Percentiles rank a stretch among this genome's conserved stretches.
These are phyloP conservation scores for Graphium colonna DNA, from an alignment of 2,888 invertebrate species.

Conservation along the genomic window DNA sequence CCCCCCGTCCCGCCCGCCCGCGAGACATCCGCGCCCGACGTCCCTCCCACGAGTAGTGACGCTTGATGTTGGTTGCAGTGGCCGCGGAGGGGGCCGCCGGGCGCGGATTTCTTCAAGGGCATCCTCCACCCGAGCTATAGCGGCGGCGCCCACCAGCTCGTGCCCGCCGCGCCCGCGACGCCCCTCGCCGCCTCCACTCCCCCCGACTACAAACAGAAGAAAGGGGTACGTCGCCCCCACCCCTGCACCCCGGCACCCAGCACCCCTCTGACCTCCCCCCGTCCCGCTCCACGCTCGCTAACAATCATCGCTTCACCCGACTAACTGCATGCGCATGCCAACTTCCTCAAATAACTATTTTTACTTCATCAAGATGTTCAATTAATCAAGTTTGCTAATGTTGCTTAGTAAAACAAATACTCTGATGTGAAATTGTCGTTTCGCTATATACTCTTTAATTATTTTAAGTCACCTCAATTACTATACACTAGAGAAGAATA, in stretches of 20 bases:
- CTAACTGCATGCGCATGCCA: slow-evolving; percentile 1
- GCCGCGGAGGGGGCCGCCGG: slow-evolving; percentile 90
- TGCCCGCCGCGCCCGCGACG: slow-evolving; percentile 40
- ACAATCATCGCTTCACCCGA: slow-evolving; percentile 41
- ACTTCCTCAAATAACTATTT: too few species aligned
- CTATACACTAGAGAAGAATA: too few species aligned
- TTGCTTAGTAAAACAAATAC: too few species aligned
- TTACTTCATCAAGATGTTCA: too few species aligned
- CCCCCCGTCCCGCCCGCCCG: slow-evolving; percentile 33
- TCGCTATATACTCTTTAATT: too few species aligned
- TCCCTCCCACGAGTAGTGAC: slow-evolving; percentile 30
- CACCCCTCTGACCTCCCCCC: slow-evolving; percentile 25
- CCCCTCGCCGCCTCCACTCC: slow-evolving; percentile 46
- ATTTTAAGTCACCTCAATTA: too few species aligned
- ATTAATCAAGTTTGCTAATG: too few species aligned
- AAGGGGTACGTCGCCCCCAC: slow-evolving; percentile 68
- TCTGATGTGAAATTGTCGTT: too few species aligned
- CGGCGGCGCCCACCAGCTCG: slow-evolving; percentile 53
- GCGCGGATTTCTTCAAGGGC: slow-evolving; percentile 93
- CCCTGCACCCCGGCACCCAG: slow-evolving; percentile 27
- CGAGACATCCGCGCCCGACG: slow-evolving; percentile 65
- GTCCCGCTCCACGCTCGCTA: slow-evolving; percentile 30
- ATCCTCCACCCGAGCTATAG: slow-evolving; percentile 86
- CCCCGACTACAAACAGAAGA: slow-evolving; percentile 76
- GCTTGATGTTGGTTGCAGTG: slow-evolving; percentile 84